Percentiles rank a stretch among this genome's conserved stretches.
Evolutionary conservation across 2,797 vertebrate genomes (phyloP).

Genomic region (Sebastes vulpes): DNA sequence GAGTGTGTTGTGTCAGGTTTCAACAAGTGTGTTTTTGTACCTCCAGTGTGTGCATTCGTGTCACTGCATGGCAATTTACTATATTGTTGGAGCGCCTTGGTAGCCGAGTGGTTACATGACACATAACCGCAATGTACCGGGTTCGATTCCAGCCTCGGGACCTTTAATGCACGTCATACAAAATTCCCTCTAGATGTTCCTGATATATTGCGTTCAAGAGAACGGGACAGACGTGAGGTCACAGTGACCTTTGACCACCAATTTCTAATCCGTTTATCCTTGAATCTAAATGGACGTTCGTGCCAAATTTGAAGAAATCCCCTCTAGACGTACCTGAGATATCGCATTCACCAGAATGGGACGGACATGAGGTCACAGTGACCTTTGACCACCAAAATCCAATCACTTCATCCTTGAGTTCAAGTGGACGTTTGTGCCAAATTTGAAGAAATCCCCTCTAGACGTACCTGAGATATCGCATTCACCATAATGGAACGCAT

Average conservation of each 20-base stretch:
- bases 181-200: too few relatives aligned
- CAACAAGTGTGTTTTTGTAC: neutral
- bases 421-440: too few relatives aligned
- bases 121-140: neutral
- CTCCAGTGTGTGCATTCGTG: neutral
- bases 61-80: neutral
- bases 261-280: rapidly evolving
- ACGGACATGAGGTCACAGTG: rapidly evolving
- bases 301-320: rapidly evolving
- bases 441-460: rapidly evolving
- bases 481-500: too few relatives aligned
- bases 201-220: too few relatives aligned
- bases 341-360: too few relatives aligned
- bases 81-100: neutral
- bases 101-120: neutral
- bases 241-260: too few relatives aligned
- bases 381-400: rapidly evolving
- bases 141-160: neutral
- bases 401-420: too few relatives aligned
- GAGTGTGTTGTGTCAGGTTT: conserved; percentile 15
- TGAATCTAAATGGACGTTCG: rapidly evolving
- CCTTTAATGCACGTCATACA: too few relatives aligned
- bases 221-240: too few relatives aligned
- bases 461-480: too few relatives aligned
- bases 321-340: too few relatives aligned